Conservation (phyloP, 2,888 invertebrate genomes). For the Ametastegia equiseti region DNA sequence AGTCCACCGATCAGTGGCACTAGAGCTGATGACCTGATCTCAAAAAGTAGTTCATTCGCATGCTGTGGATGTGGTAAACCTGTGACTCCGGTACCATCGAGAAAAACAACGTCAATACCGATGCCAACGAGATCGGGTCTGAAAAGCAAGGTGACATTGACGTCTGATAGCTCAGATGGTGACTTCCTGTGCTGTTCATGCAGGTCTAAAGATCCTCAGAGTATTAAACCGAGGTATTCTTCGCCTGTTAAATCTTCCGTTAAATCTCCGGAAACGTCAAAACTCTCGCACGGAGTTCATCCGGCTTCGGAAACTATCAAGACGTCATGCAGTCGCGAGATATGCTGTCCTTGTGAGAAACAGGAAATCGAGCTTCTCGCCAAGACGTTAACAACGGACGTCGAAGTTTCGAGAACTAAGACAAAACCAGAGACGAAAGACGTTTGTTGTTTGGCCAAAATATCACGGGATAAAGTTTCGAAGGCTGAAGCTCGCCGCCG, state of each 20-base stretch:
- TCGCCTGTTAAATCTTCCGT: neutral
- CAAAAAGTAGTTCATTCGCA: slow-evolving; percentile 36
- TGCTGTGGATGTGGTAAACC: slow-evolving; percentile 53
- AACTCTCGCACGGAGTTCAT: neutral
- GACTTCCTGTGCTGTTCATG: slow-evolving; percentile 37
- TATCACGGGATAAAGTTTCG: slow-evolving; percentile 53
- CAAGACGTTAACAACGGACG: neutral
- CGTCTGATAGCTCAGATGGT: neutral
- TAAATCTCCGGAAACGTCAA: neutral
- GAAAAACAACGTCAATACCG: slow-evolving; percentile 17
- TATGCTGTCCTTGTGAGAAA: slow-evolving; percentile 27
- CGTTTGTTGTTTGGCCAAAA: slow-evolving; percentile 59
- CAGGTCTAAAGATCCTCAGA: neutral
- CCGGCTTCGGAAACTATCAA: slow-evolving; percentile 24
- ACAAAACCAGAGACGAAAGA: slow-evolving; percentile 57
- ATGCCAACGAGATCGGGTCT: slow-evolving; percentile 18
- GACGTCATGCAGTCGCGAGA: slow-evolving; percentile 23
- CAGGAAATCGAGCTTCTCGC: neutral
- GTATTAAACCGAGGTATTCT: neutral
- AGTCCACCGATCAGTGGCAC: neutral
- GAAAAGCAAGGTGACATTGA: neutral
- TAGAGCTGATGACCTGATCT: neutral
- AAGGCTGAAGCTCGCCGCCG: slow-evolving; percentile 8
- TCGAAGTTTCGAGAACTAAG: neutral
- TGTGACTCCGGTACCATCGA: slow-evolving; percentile 39